Evolutionary conservation across 2,888 invertebrate species (phyloP), one percentile per base, ranked within the genome.

Genomic region (Slavum lentiscoides): DNA sequence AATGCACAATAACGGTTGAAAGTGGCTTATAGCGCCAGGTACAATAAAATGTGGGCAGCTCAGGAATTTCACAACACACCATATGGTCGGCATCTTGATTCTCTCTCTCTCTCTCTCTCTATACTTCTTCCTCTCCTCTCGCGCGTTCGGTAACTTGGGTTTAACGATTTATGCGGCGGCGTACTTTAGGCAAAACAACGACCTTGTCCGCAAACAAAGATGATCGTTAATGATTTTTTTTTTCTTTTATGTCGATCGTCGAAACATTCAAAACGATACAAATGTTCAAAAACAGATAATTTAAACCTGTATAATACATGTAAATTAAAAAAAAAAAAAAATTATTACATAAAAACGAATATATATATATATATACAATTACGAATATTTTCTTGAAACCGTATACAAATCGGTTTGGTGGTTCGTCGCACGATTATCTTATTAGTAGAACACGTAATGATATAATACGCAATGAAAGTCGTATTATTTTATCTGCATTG

Each of bases 1-100:
- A 72, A 72, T 80, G 58, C 62, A 62, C n/a, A n/a, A n/a, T 53
- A 62, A 77, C 62, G 21, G 70, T 72, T 70, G 80, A 80, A 72
- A 80, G 72, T 72, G 72, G 70, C 64, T 64, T 72, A 74, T 67
- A 72, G 64, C 64, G 70, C 66, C 80, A 80, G 72, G 72, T 80
- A 80, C 80, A 70, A 80, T 80, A 80, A 30, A 80, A 80, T 80
- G 80, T 80, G 72, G 80, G 80, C 72, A 80, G 80, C 58, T 66
- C 43, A 80, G 64, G 80, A 80, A 80, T 80, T 80, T 80, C 80
- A 80, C 80, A 80, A 80, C 70, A 70, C 80, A 69, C 80, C 80
- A 80, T 80, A 80, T 80, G 80, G 80, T 80, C 80, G 80, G 43
- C 70, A 72, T 80, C 64, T n/a, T 39, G 80, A 72, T 62, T 72